Evolutionary conservation across 2,113 vertebrate genomes (phyloP).

Genomic region (Marcusenius ussheri): DNA sequence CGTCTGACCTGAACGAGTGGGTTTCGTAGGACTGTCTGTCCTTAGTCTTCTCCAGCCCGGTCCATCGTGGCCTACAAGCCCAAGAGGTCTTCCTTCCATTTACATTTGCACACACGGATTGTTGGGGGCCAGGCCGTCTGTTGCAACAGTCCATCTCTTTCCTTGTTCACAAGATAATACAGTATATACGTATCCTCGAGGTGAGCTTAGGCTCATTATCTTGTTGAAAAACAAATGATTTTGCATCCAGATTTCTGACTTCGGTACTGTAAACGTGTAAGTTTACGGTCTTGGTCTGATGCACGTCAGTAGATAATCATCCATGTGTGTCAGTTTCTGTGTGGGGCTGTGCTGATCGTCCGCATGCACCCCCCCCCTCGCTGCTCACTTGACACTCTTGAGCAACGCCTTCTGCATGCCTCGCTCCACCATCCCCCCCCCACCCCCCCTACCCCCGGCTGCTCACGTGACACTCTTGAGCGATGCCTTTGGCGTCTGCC

Average conservation of each 20-base stretch:
- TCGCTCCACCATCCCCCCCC: no score
- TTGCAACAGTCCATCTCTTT: background rate
- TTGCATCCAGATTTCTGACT: no score
- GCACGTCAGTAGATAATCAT: background rate
- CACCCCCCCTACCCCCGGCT: background rate
- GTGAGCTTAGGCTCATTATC: background rate
- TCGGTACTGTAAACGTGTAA: no score
- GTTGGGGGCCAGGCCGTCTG: no score
- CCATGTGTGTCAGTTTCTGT: conserved; percentile 4
- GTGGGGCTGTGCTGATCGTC: background rate
- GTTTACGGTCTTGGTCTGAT: no score
- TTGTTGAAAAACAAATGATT: background rate
- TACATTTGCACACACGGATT: background rate
- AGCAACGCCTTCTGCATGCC: conserved; percentile 73
- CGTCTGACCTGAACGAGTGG: background rate
- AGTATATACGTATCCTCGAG: background rate
- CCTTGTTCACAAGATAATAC: background rate
- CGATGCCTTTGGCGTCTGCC: conserved; percentile 82
- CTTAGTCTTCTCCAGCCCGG: background rate
- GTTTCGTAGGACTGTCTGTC: background rate
- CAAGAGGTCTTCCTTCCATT: background rate
- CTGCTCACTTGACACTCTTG: conserved; percentile 85
- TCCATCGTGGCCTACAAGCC: background rate
- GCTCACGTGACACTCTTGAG: conserved; percentile 88
- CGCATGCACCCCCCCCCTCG: background rate